Evolutionary conservation across 2,113 vertebrate species (phyloP), one percentile per base, ranked within the genome.

Genomic region (Chloroceryle aenea): DNA sequence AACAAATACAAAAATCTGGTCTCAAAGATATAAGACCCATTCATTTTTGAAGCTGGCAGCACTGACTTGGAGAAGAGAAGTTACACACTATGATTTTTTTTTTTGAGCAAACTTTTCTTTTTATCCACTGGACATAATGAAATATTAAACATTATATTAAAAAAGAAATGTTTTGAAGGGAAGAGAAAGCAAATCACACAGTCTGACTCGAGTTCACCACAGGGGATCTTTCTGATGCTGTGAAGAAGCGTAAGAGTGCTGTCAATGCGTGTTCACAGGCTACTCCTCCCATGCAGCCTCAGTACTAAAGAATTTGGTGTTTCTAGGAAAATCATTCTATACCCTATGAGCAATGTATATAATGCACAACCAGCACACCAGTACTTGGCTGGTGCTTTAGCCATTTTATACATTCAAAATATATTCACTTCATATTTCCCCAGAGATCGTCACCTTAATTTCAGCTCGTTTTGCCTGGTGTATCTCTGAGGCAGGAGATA

Each of bases 1-100:
- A 97, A 97, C 43, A 96, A 97, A 96, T 95, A 62, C 52, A 78
- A 97, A 97, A 97, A 96, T 94, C 73, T 97, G 67, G 66, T 93
- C 94, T 97, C 93, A 91, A 96, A 96, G 89, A 93, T 91, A 98
- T 66, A 85, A 95, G 55, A 88, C 66, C 45, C 66, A 75, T 95
- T 96, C 56, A 95, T 96, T 95, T 98, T 93, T 95, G 55, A 96
- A 90, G 88, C 55, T 96, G 95, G 91, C 64, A 97, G 71, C 7
- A 7, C 63, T 66, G 50, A 68, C 95, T 93, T 90, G 71, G 62
- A 95, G 58, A 52, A 38, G 47, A 61, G 79, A 53, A 90, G 91
- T 69, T 75, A 58, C 12, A 4, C 8, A 30, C 96, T 90, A 61
- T 78, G 16, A 79, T 47, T 92, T 96, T 76, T 63, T 76, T 63